Evolutionary conservation across 2,888 invertebrate genomes (phyloP), one percentile per base, ranked within the genome.

Genomic region (Andricus quercusramuli): DNA sequence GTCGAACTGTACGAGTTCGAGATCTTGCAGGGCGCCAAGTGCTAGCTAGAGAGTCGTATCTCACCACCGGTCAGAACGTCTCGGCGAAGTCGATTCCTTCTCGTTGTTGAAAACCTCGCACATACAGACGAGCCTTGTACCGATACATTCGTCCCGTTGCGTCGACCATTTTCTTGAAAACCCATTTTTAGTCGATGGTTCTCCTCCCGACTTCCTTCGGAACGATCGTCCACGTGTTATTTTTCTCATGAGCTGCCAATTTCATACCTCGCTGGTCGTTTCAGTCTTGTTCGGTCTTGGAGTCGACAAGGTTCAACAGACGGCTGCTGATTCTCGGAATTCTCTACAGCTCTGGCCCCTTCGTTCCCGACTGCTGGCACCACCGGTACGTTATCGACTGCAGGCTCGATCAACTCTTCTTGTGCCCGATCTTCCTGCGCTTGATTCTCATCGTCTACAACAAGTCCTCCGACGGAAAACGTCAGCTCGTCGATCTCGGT

Each of bases 261-360:
- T 83, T n/a, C n/a, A n/a, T n/a, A n/a, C 83, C 22, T 83, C 80
- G 0, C 3, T 11, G 41, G 81, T 79, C 17, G 83, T 78, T 0
- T 74, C 56, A 6, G 41, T 65, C 81, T 78, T 70, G 47, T 13
- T 20, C 77, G 59, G 22, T 67, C 66, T 22, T 67, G 80, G 8
- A 80, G 77, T 41, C 37, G 64, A 44, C 65, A 17, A 22, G 47
- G 5, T 70, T 51, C 44, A 15, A 25, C 56, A 9, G 37, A 22
- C 8, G 59, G 74, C 22, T 47, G 29, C n/a, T 15, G 37, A 32
- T 44, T 47, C 2, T 47, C 67, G 22, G 29, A 5, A 11, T 44
- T 47, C 17, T 47, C 47, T 15, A 17, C 0, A 47, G 47, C 47
- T 47, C 15, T 17, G 5, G 44, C 29, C 37, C 32, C 76, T 22